phyloP scores from a whole-genome alignment of 2,797 vertebrate species.

The Prionace glauca region DNA sequence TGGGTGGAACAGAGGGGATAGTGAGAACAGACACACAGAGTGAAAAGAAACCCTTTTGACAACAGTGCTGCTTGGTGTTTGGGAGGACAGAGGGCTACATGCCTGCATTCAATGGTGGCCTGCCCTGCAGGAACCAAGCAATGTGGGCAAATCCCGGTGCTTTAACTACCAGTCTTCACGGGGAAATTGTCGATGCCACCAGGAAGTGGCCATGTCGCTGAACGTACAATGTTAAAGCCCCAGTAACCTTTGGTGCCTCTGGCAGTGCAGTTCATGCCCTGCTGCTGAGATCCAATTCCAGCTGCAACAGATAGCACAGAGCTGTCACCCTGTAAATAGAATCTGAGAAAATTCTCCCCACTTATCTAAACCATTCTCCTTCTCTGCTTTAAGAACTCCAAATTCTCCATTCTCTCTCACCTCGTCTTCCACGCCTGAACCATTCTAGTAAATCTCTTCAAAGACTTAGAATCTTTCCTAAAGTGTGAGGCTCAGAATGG shows the following conservation, averaged over 20 bases:
- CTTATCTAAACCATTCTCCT: neutral
- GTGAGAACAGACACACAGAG: neutral
- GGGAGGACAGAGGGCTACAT: neutral
- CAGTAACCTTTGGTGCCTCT: neutral
- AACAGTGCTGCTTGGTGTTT: neutral
- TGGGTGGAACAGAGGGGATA: neutral
- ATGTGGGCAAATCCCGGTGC: neutral
- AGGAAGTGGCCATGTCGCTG: neutral
- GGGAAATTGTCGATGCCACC: neutral
- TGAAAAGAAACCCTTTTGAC: neutral
- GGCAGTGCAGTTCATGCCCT: neutral
- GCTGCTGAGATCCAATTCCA: neutral
- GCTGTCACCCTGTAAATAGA: neutral
- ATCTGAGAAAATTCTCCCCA: too few species aligned
- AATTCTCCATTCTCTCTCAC: neutral
- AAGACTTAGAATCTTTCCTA: too few species aligned
- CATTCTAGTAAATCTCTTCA: neutral
- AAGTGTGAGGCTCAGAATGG: too few species aligned
- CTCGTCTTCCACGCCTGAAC: neutral
- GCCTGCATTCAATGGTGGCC: neutral
- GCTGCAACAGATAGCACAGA: neutral
- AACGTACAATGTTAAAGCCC: neutral
- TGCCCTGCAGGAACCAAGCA: neutral
- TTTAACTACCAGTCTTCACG: neutral
- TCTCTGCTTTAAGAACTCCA: neutral